Percentiles rank a stretch among this genome's conserved stretches.
phyloP scores from a whole-genome alignment of 2,888 invertebrate species.

The Yponomeuta malinellus region DNA sequence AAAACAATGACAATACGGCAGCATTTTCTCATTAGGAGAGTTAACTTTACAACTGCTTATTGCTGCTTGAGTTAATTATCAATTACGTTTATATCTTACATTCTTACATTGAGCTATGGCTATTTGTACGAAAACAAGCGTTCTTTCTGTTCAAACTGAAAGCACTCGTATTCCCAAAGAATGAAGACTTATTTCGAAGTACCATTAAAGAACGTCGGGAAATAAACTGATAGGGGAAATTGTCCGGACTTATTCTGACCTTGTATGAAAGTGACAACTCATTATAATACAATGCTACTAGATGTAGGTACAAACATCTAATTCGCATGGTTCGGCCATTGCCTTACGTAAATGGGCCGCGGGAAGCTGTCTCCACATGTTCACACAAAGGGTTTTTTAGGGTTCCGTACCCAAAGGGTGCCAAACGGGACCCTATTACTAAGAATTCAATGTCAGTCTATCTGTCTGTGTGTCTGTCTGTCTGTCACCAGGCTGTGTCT shows the following conservation, averaged over 20 bases:
- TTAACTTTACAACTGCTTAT: background rate
- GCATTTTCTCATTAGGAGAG: background rate
- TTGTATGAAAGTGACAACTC: conserved; percentile 45
- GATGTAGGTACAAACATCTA: background rate
- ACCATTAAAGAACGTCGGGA: too few relatives aligned
- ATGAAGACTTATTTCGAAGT: too few relatives aligned
- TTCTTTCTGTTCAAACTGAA: too few relatives aligned
- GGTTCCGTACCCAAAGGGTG: too few relatives aligned
- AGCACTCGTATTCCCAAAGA: too few relatives aligned
- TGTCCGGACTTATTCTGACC: conserved; percentile 23
- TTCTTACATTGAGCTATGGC: background rate
- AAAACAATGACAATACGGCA: background rate
- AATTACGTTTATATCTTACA: background rate
- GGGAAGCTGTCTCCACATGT: background rate
- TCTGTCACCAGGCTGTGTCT: too few relatives aligned
- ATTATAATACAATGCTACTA: conserved; percentile 38
- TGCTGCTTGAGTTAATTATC: background rate
- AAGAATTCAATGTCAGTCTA: too few relatives aligned
- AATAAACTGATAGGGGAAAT: too few relatives aligned
- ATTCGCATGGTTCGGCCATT: background rate
- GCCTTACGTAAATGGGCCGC: background rate
- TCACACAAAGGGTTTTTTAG: background rate
- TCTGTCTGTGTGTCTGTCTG: too few relatives aligned
- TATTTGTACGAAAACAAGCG: background rate
- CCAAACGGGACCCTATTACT: too few relatives aligned